A percentile compares a stretch with the other conserved stretches of the same genome.
These are phyloP conservation scores for Mustelus asterias DNA, from an alignment of 2,113 vertebrate genomes.

Conservation along the genomic window DNA sequence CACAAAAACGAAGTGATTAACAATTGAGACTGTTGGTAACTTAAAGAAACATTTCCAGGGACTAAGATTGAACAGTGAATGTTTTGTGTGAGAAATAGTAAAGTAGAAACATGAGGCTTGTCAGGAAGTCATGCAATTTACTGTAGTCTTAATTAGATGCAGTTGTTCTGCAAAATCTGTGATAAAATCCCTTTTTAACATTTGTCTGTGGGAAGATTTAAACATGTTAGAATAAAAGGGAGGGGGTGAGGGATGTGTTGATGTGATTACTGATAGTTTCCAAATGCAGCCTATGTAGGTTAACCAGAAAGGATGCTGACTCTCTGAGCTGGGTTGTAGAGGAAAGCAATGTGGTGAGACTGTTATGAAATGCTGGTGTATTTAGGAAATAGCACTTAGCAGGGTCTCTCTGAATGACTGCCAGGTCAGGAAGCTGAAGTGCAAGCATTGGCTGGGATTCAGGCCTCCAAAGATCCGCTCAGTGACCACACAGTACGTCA, in stretches of 20 bases:
- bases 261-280: conserved; percentile 79
- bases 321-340: conserved; percentile 74
- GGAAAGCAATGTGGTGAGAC: conserved; percentile 80
- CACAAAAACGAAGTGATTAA: background rate
- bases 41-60: background rate
- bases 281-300: conserved; percentile 81
- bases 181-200: background rate
- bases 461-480: conserved; percentile 64
- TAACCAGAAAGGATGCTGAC: conserved; percentile 69
- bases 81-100: background rate
- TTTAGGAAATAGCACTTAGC: conserved; percentile 89
- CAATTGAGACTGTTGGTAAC: background rate
- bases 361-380: conserved; percentile 83
- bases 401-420: conserved; percentile 81
- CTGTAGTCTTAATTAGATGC: background rate
- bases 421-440: conserved; percentile 87
- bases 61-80: background rate
- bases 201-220: conserved; percentile 15
- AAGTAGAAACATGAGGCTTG: background rate
- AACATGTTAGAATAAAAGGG: background rate
- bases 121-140: background rate
- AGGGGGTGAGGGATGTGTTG: conserved; percentile 10
- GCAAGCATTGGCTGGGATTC: conserved; percentile 76
- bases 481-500: conserved; percentile 74
- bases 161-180: conserved; percentile 22